Evolutionary conservation across 2,888 invertebrate genomes (phyloP), one percentile per base, ranked within the genome.

Genomic region (Lumbricus terrestris): DNA sequence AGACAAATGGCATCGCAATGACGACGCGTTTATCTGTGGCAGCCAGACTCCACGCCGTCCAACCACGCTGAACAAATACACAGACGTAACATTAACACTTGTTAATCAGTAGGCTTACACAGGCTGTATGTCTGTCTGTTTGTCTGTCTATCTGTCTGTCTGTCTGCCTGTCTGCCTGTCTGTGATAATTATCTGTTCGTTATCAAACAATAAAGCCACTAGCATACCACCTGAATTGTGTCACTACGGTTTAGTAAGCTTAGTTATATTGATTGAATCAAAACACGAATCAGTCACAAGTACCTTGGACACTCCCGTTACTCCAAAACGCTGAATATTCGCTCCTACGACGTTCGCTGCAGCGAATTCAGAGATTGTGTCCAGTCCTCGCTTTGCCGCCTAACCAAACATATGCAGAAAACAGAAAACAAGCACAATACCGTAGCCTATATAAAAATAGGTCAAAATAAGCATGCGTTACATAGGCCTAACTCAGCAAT

Each of bases 1-100:
- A 92, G 34, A 94, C 94, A 15, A 94, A 93, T 16, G 94, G 94
- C 33, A 92, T 92, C 88, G 93, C 92, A 47, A 92, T 93, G 40
- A 93, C 91, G 13, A 94, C 93, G 89, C 94, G 91, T 37, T 93
- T 93, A 91, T 94, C 94, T 4, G 93, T 93, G 29, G 94, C 94
- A 3, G 92, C 93, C 15, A 93, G 92, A 15, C 93, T 93, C 94
- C 94, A 94, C 3, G 94, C 93, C 2, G 93, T 93, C 94, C 94
- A 94, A 1, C 94, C 94, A 88, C 94, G 92, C 93, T 94, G 90
- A 85, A 6, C n/a, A 85, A 4, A 85, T 15, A 34, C 33, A 83
- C 15, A 47, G n/a, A n/a, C n/a, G n/a, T n/a, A n/a, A n/a, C n/a
- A 47, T 23, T 20, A 20, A 69, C 69, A n/a, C 23, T 6, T 29